phyloP scores from a whole-genome alignment of 2,888 invertebrate genomes.

The Amblyjoppa proteus region DNA sequence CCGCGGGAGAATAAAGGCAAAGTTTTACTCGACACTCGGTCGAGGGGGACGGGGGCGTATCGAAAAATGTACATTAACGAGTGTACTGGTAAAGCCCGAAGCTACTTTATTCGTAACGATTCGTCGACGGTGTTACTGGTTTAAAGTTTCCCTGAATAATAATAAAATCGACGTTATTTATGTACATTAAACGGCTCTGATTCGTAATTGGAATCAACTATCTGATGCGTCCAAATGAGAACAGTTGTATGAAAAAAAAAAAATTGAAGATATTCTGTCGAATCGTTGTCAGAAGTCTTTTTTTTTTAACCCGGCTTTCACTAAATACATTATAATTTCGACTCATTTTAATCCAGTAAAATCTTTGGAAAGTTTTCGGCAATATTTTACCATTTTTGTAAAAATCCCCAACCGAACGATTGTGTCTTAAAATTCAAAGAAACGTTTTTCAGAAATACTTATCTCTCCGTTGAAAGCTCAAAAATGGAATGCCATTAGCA shows the following conservation, averaged over 20 bases:
- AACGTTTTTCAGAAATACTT: no score
- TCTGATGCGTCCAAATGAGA: not conserved
- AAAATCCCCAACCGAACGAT: not conserved
- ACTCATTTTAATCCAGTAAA: not conserved
- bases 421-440: no score
- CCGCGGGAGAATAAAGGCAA: constrained; percentile 71
- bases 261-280: not conserved
- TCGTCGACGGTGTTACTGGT: not conserved
- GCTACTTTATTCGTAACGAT: constrained; percentile 55
- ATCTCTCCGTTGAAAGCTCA: no score
- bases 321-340: not conserved
- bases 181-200: not conserved
- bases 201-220: not conserved
- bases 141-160: not conserved
- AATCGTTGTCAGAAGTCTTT: not conserved
- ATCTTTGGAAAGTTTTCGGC: not conserved
- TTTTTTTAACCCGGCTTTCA: not conserved
- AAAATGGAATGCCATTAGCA: no score
- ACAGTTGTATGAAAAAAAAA: not conserved
- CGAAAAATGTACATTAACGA: constrained; percentile 64
- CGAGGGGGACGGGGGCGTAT: constrained; percentile 42
- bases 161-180: constrained; percentile 27
- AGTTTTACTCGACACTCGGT: constrained; percentile 60
- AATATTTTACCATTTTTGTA: not conserved
- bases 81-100: constrained; percentile 26